Evolutionary conservation across 2,797 vertebrate species (phyloP).

Genomic region (Staurois parvus): DNA sequence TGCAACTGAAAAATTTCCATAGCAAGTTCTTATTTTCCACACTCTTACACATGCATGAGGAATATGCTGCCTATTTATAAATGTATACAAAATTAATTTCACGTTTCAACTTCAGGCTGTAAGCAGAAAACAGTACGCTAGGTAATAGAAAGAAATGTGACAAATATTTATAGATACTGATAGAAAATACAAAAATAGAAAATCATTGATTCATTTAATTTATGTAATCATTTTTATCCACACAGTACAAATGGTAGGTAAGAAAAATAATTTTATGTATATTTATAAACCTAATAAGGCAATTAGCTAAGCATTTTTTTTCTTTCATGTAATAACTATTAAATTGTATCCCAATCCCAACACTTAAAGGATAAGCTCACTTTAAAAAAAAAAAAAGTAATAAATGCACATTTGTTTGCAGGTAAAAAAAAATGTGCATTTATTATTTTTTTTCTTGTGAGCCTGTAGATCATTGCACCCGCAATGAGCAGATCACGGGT

Average conservation of each 20-base stretch:
- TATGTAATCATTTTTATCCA: neutral
- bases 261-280: neutral
- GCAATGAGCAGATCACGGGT: too few relatives aligned
- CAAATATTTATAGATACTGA: constrained; percentile 40
- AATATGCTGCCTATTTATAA: constrained; percentile 36
- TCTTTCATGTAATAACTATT: too few relatives aligned
- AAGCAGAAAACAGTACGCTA: constrained; percentile 27
- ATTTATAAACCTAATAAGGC: neutral
- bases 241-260: neutral
- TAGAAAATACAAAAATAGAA: neutral
- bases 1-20: constrained; percentile 5
- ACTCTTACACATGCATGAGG: constrained; percentile 45
- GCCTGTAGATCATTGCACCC: too few relatives aligned
- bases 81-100: constrained; percentile 37
- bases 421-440: too few relatives aligned
- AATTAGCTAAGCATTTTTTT: too few relatives aligned
- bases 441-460: too few relatives aligned
- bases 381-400: too few relatives aligned
- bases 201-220: neutral
- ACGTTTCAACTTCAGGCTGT: constrained; percentile 37
- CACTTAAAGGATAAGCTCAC: too few relatives aligned
- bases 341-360: too few relatives aligned
- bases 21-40: constrained; percentile 50
- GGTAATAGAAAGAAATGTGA: constrained; percentile 11
- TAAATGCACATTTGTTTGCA: too few relatives aligned